Conservation (phyloP, 2,888 invertebrate genomes). For the Beris chalybata region DNA sequence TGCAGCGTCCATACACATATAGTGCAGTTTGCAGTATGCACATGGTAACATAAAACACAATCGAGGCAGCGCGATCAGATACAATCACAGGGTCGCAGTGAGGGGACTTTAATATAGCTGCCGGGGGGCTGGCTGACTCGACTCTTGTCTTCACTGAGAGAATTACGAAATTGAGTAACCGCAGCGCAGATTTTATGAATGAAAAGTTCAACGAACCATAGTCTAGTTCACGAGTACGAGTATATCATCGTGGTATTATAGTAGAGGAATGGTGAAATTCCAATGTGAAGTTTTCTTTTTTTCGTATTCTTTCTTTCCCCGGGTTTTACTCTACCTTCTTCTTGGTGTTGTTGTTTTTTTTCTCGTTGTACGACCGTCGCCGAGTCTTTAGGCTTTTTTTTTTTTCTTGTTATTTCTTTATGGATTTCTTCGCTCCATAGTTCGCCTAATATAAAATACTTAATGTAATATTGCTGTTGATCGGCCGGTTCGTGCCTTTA, state of each 20-base stretch:
- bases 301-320: conserved; percentile 20
- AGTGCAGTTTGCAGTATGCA: neutral
- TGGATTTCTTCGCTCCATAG: conserved; percentile 15
- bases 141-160: conserved; percentile 11
- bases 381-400: conserved; percentile 12
- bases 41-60: neutral
- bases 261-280: conserved; percentile 32
- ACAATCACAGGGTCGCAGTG: too few species aligned
- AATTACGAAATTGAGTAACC: conserved; percentile 45
- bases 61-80: too few species aligned
- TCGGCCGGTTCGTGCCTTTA: conserved; percentile 3
- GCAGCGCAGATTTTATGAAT: conserved; percentile 48
- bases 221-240: conserved; percentile 31
- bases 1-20: conserved; percentile 5
- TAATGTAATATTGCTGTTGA: too few species aligned
- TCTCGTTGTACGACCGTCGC: conserved; percentile 10
- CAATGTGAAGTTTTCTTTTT: conserved; percentile 27
- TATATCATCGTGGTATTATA: conserved; percentile 23
- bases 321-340: conserved; percentile 1
- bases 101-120: neutral
- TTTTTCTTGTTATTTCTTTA: conserved; percentile 11
- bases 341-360: conserved; percentile 14
- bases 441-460: neutral
- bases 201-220: conserved; percentile 50
- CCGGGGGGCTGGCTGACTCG: conserved; percentile 13